Percentiles rank a stretch among this genome's conserved stretches.
These are phyloP conservation scores for Drosophila kambysellisi DNA, from an alignment of 2,888 invertebrate genomes.

Conservation along the genomic window DNA sequence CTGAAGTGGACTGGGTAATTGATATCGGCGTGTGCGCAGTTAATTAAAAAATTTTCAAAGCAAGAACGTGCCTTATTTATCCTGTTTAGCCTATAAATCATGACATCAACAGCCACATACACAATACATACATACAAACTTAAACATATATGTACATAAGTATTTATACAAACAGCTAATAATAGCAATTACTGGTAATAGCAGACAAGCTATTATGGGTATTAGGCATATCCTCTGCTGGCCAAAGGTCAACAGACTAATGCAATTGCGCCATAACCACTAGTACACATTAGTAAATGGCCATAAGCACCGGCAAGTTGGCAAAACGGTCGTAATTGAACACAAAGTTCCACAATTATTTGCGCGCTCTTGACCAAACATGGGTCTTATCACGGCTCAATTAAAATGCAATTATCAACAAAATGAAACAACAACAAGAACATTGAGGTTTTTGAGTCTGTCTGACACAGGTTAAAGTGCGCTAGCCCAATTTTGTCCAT, in stretches of 20 bases:
- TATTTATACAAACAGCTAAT: constrained; percentile 37
- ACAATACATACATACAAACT: constrained; percentile 12
- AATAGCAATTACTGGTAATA: constrained; percentile 60
- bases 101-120: constrained; percentile 66
- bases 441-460: constrained; percentile 49
- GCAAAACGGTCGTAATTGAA: constrained; percentile 30
- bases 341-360: constrained; percentile 37
- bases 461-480: constrained; percentile 52
- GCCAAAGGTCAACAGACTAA: constrained; percentile 54
- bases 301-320: constrained; percentile 23
- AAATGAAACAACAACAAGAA: constrained; percentile 40
- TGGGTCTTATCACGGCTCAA: constrained; percentile 43
- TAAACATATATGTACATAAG: background rate
- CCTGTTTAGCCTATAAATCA: constrained; percentile 61
- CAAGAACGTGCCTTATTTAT: constrained; percentile 48
- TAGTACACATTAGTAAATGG: constrained; percentile 24
- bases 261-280: constrained; percentile 47
- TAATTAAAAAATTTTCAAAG: constrained; percentile 74
- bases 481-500: constrained; percentile 55
- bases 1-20: constrained; percentile 61
- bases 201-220: constrained; percentile 59
- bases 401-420: constrained; percentile 71
- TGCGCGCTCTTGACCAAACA: constrained; percentile 14
- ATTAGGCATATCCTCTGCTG: constrained; percentile 31
- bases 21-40: constrained; percentile 55